Base-by-base conservation (phyloP, 2,888 invertebrate genomes). In the Caenorhabditis afra region DNA sequence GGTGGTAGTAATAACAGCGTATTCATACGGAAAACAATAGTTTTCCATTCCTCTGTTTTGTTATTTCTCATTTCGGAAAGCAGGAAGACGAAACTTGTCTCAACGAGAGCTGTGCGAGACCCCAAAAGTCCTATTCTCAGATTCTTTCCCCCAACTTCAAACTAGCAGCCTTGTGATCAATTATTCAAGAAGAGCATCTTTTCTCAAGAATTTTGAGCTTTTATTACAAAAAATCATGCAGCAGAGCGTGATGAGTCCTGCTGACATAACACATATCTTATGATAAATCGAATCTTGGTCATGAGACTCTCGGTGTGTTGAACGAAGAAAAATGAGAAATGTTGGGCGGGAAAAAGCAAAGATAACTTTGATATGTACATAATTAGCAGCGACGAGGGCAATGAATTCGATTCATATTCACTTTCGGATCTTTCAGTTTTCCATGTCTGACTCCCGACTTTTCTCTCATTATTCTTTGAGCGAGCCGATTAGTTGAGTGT, bases 201-300 rank as follows among this genome's bases (percentile, higher is more conserved):
- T 18, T 62, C 62, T 71, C 49, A 49, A 62, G 44, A 73, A 41
- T 58, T 57, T 64, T 39, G 64, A 71, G 73, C 57, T n/a, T 57
- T 41, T 73, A 73, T 64, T 58, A 73, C 73, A 73, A 73, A 73
- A 29, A 73, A 73, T 22, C 71, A 57, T 62, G 49, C 62, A 57
- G 49, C 71, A 39, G 29, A 47, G 64, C 73, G 49, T 64, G 57
- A 73, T 73, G 64, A 73, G 64, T 64, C 44, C 35, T 57, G 50
- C 58, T 64, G 64, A 64, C 64, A 64, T 44, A 73, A 58, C 64
- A 64, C 62, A 73, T 64, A 73, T 73, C 64, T 39, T 35, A 73
- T 73, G 73, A 73, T 73, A 73, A 73, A 73, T 73, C 58, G 73
- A 73, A 55, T 73, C 62, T 73, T 73, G 57, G 64, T 73, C 73